Percentiles rank a stretch among this genome's conserved stretches.
Evolutionary conservation across 2,797 vertebrate species (phyloP).

Genomic region (Sardinella longiceps): DNA sequence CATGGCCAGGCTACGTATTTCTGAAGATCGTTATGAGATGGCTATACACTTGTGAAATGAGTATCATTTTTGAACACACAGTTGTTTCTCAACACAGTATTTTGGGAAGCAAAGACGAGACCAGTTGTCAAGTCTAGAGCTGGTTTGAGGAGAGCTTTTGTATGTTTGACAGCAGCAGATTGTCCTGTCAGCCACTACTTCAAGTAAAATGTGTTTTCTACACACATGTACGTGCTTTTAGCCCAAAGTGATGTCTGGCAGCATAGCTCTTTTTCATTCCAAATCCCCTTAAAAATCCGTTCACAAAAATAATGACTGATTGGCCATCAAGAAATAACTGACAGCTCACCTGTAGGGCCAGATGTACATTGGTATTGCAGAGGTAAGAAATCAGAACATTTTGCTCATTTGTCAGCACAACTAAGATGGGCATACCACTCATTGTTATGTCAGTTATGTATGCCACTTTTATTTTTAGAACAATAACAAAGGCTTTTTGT

Average conservation of each 20-base stretch:
- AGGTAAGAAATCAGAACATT: background rate
- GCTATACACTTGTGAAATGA: no score
- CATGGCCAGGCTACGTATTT: no score
- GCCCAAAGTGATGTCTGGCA: background rate
- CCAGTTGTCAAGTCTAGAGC: background rate
- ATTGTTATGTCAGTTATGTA: background rate
- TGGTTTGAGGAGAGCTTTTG: background rate
- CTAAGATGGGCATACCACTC: background rate
- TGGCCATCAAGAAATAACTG: background rate
- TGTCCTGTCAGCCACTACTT: constrained; percentile 6
- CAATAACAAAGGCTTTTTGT: background rate
- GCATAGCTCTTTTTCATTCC: background rate
- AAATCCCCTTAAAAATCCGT: background rate
- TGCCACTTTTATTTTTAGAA: background rate
- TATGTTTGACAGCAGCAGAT: constrained; percentile 13
- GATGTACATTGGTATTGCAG: background rate
- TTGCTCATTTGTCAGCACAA: background rate
- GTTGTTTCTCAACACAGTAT: background rate
- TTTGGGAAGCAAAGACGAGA: background rate
- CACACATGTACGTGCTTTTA: constrained; percentile 7
- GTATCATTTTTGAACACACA: background rate
- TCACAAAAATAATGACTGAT: background rate
- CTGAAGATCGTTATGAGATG: no score
- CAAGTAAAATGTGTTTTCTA: background rate
- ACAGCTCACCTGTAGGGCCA: background rate